Percentiles rank a stretch among this genome's conserved stretches.
phyloP scores from a whole-genome alignment of 2,113 vertebrate genomes.

The Mesembrinibis cayennensis region DNA sequence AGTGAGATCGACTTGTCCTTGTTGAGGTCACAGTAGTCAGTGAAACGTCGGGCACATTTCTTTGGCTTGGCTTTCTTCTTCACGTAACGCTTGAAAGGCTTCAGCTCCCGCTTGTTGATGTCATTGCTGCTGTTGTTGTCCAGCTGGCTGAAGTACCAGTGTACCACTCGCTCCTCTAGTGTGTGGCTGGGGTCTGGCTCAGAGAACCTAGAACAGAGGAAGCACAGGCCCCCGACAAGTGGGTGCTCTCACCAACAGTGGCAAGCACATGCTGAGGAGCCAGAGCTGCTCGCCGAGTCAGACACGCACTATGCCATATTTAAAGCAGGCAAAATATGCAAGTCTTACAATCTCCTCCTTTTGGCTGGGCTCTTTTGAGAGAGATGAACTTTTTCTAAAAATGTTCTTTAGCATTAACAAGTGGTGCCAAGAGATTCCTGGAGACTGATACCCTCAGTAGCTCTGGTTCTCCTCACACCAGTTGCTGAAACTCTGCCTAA shows the following conservation, averaged over 20 bases:
- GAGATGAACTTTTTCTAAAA: neutral
- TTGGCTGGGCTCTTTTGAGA: neutral
- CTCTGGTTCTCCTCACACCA: neutral
- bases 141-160: constrained; percentile 97
- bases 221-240: neutral
- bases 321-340: neutral
- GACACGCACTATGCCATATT: accelerated
- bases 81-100: constrained; percentile 94
- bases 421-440: neutral
- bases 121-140: constrained; percentile 93
- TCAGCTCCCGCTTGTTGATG: constrained; percentile 95
- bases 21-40: constrained; percentile 97
- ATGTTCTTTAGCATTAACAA: neutral
- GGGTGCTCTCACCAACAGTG: neutral
- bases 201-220: constrained; percentile 81
- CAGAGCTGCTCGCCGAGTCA: neutral
- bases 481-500: neutral
- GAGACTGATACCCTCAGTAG: neutral
- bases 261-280: neutral
- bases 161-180: constrained; percentile 93
- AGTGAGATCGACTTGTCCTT: constrained; percentile 94
- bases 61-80: constrained; percentile 99
- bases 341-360: neutral
- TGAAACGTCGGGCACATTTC: constrained; percentile 94
- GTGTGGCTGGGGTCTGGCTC: constrained; percentile 97